These are phyloP conservation scores for Pipistrellus kuhlii DNA, from an alignment of 2,797 vertebrate genomes.

Conservation along the genomic window DNA sequence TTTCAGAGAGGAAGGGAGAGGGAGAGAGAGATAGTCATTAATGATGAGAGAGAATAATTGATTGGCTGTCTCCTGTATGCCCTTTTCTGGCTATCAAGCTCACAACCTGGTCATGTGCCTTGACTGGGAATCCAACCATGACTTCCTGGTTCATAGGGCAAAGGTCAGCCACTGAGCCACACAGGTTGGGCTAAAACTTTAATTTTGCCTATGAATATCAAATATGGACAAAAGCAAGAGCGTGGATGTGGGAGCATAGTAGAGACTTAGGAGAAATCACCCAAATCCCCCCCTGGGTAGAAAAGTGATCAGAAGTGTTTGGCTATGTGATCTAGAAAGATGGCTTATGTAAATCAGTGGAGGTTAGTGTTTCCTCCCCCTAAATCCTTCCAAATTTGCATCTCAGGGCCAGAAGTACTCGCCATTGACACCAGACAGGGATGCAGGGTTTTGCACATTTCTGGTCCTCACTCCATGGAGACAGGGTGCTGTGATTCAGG, in stretches of 20 bases:
- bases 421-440: not conserved
- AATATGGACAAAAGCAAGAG: not conserved
- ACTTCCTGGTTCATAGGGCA: no score
- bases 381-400: not conserved
- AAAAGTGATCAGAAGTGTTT: not conserved
- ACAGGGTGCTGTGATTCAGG: rapidly evolving
- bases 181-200: not conserved
- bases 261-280: not conserved
- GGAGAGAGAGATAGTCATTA: no score
- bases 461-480: not conserved
- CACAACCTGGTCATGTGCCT: no score
- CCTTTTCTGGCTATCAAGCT: no score
- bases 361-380: not conserved
- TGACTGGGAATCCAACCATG: no score
- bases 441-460: not conserved
- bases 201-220: conserved; percentile 3
- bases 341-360: not conserved
- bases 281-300: not conserved
- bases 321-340: not conserved
- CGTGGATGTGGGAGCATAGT: not conserved
- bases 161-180: no score
- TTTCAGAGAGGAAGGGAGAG: no score
- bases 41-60: no score
- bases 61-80: no score
- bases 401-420: not conserved